Evolutionary conservation across 1,140 invertebrate genomes (phyloP), one percentile per base, ranked within the genome.

Genomic region (Gerris buenoi): DNA sequence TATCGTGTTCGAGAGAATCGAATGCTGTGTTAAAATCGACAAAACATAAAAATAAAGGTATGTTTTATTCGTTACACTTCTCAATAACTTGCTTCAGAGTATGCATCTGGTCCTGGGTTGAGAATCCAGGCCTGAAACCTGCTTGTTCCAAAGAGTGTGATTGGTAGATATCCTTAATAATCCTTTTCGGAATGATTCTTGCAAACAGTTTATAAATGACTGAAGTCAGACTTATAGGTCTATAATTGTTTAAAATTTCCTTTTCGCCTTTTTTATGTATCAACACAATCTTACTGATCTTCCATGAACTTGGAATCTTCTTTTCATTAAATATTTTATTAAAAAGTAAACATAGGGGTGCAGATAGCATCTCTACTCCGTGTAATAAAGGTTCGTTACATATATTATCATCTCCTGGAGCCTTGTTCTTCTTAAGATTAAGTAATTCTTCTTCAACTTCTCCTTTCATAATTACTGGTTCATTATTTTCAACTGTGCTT

Each of bases 131-230:
- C 68, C 75, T 68, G 63, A 77, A 77, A 1, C 74, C 74, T 1
- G 74, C 75, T 68, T 75, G 75, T 68, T 76, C 74, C 2, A 70
- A 69, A 13, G 75, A 72, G 69, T 76, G 75, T 57, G 71, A 60
- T 29, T 25, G n/a, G 46, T 76, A 72, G 1, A 75, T 59, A 68
- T 71, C 65, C 64, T 69, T n/a, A 70, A 69, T 64, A 72, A 67
- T 26, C 71, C 74, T 22, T 66, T 71, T 25, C 69, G 67, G 29
- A 72, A 76, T 23, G 29, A 68, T 60, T 63, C 46, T 65, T 1
- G 63, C 63, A 15, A 71, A 70, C 10, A 75, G 58, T 71, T 76
- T 75, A 46, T 75, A 74, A 1, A 75, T 13, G 22, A 68, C 69
- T 27, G 71, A 63, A 68, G 73, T 68, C 0, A 75, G 70, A 46